A percentile compares a stretch with the other conserved stretches of the same genome.
Conservation (phyloP, 2,113 vertebrate species). For the Hylia prasina region DNA sequence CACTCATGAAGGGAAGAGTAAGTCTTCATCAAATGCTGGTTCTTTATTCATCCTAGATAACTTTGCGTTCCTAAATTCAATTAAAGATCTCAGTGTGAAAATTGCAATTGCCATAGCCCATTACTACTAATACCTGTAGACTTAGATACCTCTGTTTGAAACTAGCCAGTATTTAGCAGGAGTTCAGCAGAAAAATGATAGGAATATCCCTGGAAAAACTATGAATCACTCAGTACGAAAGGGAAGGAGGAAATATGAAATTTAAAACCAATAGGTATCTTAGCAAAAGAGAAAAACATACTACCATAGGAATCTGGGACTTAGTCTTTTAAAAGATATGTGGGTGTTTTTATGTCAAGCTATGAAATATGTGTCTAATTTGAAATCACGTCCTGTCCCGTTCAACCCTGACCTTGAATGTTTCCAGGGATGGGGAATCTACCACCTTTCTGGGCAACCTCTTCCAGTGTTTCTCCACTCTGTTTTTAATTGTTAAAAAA, state of each 20-base stretch:
- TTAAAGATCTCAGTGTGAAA: neutral
- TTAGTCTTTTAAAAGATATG: neutral
- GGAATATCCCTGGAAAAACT: neutral
- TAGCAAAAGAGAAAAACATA: neutral
- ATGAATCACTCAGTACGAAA: neutral
- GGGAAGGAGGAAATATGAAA: neutral
- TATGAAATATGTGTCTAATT: neutral
- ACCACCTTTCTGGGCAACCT: neutral
- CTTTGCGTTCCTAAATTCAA: neutral
- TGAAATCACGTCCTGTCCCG: neutral
- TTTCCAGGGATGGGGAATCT: neutral
- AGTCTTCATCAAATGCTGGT: neutral
- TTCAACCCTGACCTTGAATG: neutral
- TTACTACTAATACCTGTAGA: neutral
- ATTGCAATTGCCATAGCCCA: neutral
- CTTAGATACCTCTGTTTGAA: neutral
- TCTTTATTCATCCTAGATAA: neutral
- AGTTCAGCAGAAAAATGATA: neutral
- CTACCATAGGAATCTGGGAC: rapidly evolving
- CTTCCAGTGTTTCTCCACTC: neutral
- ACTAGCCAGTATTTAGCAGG: neutral
- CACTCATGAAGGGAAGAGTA: neutral
- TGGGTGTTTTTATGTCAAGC: neutral
- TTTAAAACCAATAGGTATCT: neutral
- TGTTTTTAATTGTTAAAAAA: neutral